Evolutionary conservation across 92 coral and sea anemone genomes (phyloP), one percentile per base, ranked within the genome.

Genomic region (Pocillopora grandis): DNA sequence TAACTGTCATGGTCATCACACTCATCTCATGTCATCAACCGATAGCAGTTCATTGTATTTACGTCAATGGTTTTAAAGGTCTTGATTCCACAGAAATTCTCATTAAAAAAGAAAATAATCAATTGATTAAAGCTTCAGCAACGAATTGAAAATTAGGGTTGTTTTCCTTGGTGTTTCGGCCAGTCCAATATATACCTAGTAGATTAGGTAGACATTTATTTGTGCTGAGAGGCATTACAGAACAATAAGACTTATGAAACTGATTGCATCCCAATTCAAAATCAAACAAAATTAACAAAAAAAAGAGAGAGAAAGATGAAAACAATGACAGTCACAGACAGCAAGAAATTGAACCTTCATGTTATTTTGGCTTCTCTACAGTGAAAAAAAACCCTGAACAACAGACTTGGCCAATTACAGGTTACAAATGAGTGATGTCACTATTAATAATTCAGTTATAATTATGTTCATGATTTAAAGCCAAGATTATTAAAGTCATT

Each of bases 41-140:
- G 67, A 81, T 59, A 62, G 37, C 70, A 58, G 67, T 70, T 60
- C 52, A 81, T 81, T 81, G 36, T 71, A 63, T 71, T 70, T 58
- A 81, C 71, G 85, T 81, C 85, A 81, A 70, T 81, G 76, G 59
- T 70, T 81, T 71, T 58, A 81, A 81, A 70, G 85, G 70, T 66
- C 48, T 71, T 81, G 77, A 71, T 81, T 81, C 70, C 68, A 71
- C 71, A 70, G 77, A 71, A 81, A 81, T 71, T 71, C 66, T 60
- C 20, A 23, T 33, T 56, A 15, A 67, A 58, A 52, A 52, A 70
- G 71, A 70, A 80, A 80, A 58, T 37, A 69, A 68, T 69, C 36
- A 70, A 68, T 68, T 18, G 56, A 42, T 42, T 42, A 42, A 23
- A 33, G 58, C 62, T 78, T 66, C 21, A 62, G 49, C 82, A 20